These are phyloP conservation scores for cat (Felis catus) DNA, from an alignment of 2,113 vertebrate species.

Conservation along the genomic window F.catus_Fca126_mat1.0 CM031419.1:324501-325000, in stretches of 20 bases:
- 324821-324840: not conserved
- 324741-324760: not conserved
- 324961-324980: not conserved
- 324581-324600: not conserved
- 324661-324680: not conserved
- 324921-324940: not conserved
- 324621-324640: not conserved
- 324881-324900: not conserved
- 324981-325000: not conserved
- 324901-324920: not conserved
- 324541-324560: too few relatives aligned
- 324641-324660: not conserved
- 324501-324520: fast-evolving
- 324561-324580: not conserved
- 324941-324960: not conserved
- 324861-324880: not conserved
- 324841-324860: not conserved
- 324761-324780: not conserved
- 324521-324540: not conserved
- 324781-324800: not conserved
- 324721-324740: not conserved
- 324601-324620: not conserved
- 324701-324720: not conserved
- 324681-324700: not conserved
- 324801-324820: not conserved